Base-by-base conservation (phyloP, 1,140 invertebrate species). In the Bombus terrestris region DNA sequence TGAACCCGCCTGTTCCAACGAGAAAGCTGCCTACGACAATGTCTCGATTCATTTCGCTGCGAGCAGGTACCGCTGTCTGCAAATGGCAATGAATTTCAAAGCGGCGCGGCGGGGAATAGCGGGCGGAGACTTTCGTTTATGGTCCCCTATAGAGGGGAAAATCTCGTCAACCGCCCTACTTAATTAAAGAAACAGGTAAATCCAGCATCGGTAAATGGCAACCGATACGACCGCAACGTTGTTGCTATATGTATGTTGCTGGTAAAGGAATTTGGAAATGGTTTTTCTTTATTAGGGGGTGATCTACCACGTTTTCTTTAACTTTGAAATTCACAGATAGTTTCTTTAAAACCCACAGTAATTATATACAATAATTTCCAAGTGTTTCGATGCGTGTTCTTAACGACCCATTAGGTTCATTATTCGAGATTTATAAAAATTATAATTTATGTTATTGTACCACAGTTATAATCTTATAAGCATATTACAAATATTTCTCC, bases 1-100 rank as follows among this genome's bases (percentile, higher is more conserved):
- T 79, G 89, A 90, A 89, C 81, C 79, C 64, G 75, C 53, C 39
- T 47, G 76, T 43, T 69, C 37, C 59, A n/a, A 79, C 85, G 87
- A 85, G 87, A 91, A 91, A 91, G 89, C 84, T 86, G 43, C 39
- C 86, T 75, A 47, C 68, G 82, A 83, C 88, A 82, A 87, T 89
- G 83, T 75, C 57, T 76, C 73, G 81, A 43, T 78, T 85, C 53
- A 68, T 87, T 89, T 85, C 43, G 78, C 57, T 32, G 10, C 66
- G 47, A 28, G 25, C 83, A 80, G 68, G 83, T 85, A 72, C 53
- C 39, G 47, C 10, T 32, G 64, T 35, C 66, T 85, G 37, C 53
- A 62, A 79, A 79, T 71, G 83, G 76, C 83, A 85, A 72, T 80
- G 83, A 85, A 85, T 85, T 85, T 85, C 43, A 28, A 53, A 85